Base-by-base conservation (phyloP, 2,888 invertebrate genomes). In the Drosophila kambysellisi region DNA sequence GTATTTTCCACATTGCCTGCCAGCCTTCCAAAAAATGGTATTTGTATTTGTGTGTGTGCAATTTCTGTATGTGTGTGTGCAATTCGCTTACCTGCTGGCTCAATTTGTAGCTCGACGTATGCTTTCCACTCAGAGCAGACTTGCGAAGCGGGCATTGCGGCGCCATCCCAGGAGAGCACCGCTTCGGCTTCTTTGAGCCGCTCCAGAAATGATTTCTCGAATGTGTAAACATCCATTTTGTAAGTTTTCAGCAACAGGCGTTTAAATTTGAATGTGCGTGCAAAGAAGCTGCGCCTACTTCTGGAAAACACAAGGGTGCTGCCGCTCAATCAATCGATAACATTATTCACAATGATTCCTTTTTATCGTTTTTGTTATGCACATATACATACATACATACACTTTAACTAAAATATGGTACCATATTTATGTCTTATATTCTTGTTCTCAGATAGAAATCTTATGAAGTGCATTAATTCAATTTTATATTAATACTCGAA, bases 1-100 rank as follows among this genome's bases (percentile, higher is more conserved):
- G 94, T 62, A 95, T 94, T 91, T 95, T 95, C 95, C 95, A 95
- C 43, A 95, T 84, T 0, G 95, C 95, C 85, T 94, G 94, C 95
- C 95, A 95, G 6, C 95, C 95, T 85, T 46, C 33, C 29, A 51
- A 46, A 33, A 46, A 25, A 33, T 41, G 20, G 7, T 53, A 25
- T 43, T 33, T 30, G 25, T 15, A 33, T 43, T 41, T 43, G 29
- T 50, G 32, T 33, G 39, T 61, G 35, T 46, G 20, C 4, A 12
- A 20, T 52, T 37, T 61, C 4, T 63, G 66, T 53, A 62, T 51
- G 59, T 65, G 52, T 50, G 54, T 70, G 61, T 53, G 56, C 20
- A 46, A 33, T 25, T 67, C 48, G 32, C 74, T 76, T 73, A 93
- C 92, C 93, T 67, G 91, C 81, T 50, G 94, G 94, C 82, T 95